Base-by-base conservation (phyloP, 1,140 invertebrate genomes). In the Ostrea edulis region DNA sequence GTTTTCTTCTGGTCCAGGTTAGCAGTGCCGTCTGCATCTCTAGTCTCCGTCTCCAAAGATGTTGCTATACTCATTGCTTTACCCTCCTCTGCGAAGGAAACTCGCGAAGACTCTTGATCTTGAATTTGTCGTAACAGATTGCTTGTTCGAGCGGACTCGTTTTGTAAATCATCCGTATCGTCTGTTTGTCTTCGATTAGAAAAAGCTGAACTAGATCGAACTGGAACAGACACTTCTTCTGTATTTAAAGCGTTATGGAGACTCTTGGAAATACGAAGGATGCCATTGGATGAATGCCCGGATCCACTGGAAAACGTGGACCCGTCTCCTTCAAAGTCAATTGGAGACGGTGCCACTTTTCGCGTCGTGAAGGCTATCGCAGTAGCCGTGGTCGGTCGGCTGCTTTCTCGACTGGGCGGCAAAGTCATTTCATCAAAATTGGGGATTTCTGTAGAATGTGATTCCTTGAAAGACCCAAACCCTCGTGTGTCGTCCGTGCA, bases 1-100 rank as follows among this genome's bases (percentile, higher is more conserved):
- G 53, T 35, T 77, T 85, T 87, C 54, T 86, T 85, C 25, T 89
- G 55, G 25, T 88, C 87, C 12, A 88, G 83, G 54, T 82, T 22
- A n/a, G 71, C 85, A 11, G 71, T 86, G n/a, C 84, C 84, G 5
- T 51, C 25, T 12, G 87, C 77, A 54, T 88, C 87, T 81, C 87
- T 82, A 25, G 87, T 86, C 35, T 83, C 52, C 2, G 52, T 51
- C 9, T 85, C 29, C 25, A 35, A 20, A 20, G 54, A 7, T 11
- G 22, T 77, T 11, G 68, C 83, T 29, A 85, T 25, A 17, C 29
- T 62, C 82, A 0, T 85, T 85, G 25, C 20, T 29, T n/a, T 85
- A 22, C n/a, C 55, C 7, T 58, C 55, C 17, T 58, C 14, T 25
- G 29, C 53, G 52, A 53, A 83, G 0, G 82, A 83, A n/a, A 83